A percentile compares a stretch with the other conserved stretches of the same genome.
phyloP scores from a whole-genome alignment of 2,113 vertebrate species.

The Misgurnus mizolepis region DNA sequence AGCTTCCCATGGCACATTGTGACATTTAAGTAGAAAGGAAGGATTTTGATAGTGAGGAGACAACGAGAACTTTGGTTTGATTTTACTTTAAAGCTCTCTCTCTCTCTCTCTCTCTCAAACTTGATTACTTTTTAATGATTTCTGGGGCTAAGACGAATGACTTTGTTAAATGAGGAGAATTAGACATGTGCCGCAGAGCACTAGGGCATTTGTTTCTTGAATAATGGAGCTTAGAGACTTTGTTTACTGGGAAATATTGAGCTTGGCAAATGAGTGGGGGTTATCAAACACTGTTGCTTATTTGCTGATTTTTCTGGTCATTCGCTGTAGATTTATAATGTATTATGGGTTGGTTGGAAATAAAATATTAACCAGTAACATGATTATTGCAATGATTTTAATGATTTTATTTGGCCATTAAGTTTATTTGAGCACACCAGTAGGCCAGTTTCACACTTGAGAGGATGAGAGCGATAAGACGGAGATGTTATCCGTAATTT shows the following conservation, averaged over 20 bases:
- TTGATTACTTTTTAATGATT: slow-evolving; percentile 85
- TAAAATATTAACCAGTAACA: not conserved
- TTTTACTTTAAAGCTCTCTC: slow-evolving; percentile 33
- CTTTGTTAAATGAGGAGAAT: slow-evolving; percentile 78
- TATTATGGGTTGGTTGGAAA: slow-evolving; percentile 2
- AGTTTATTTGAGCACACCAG: slow-evolving; percentile 3
- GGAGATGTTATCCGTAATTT: not conserved
- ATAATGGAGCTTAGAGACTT: slow-evolving; percentile 71
- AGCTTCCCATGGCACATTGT: slow-evolving; percentile 49
- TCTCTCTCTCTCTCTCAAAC: slow-evolving; percentile 57
- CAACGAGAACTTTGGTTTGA: slow-evolving; percentile 39
- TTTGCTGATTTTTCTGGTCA: not conserved
- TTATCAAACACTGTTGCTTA: slow-evolving; percentile 2
- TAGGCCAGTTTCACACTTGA: not conserved
- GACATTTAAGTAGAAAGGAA: slow-evolving; percentile 64
- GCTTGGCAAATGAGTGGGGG: slow-evolving; percentile 42
- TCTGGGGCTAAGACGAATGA: slow-evolving; percentile 78
- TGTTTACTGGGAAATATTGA: slow-evolving; percentile 68
- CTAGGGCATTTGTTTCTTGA: slow-evolving; percentile 73
- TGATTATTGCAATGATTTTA: not conserved
- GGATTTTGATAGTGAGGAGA: slow-evolving; percentile 46
- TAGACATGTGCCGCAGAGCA: slow-evolving; percentile 71
- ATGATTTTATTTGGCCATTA: slow-evolving; percentile 12
- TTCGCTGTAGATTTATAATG: slow-evolving; percentile 8
- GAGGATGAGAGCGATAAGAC: not conserved